Base-by-base conservation (phyloP, 2,113 vertebrate species). In the Sardina pilchardus region DNA sequence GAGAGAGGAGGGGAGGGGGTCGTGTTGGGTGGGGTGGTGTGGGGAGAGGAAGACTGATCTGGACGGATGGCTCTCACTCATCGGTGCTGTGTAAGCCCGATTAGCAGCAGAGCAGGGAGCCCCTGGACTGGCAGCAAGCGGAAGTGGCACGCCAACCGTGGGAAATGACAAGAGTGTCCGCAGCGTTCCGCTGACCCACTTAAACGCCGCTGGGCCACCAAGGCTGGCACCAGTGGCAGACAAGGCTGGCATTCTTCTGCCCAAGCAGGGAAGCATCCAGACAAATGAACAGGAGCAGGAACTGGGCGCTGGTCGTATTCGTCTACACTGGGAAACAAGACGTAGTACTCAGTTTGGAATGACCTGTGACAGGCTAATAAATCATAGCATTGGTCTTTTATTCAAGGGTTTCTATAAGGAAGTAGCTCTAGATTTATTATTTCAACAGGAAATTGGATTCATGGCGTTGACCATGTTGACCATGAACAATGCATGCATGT, bases 201-300 rank as follows among this genome's bases (percentile, higher is more conserved):
- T 71, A 71, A 26, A 71, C 26, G 63, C 26, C 9, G 63, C 63
- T 26, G 2, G 63, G 63, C 63, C 26, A 71, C 63, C 14, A 26
- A 7, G 63, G n/a, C 63, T 34, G 63, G 63, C n/a, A 71, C 63
- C 63, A 34, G n/a, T 26, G 63, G 63, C 63, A 34, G 30, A 71
- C 63, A 71, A 71, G 63, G 63, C 63, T 71, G 63, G 6, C 63
- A 71, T 71, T 71, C 63, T 71, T 71, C 26, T 34, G 63, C 63
- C 63, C 63, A 8, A 16, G 63, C 10, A 16, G 63, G 63, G 63
- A 34, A 34, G 63, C 63, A 26, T 12, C 10, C 2, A 30, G 63
- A 71, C 34, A 30, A 34, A 34, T 71, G 26, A 71, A 14, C 6
- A 30, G 10, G n/a, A 71, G 63, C 63, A 12, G 26, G 26, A 26